A percentile compares a stretch with the other conserved stretches of the same genome.
phyloP scores from a whole-genome alignment of 2,113 vertebrate genomes.

The Tetrax tetrax region DNA sequence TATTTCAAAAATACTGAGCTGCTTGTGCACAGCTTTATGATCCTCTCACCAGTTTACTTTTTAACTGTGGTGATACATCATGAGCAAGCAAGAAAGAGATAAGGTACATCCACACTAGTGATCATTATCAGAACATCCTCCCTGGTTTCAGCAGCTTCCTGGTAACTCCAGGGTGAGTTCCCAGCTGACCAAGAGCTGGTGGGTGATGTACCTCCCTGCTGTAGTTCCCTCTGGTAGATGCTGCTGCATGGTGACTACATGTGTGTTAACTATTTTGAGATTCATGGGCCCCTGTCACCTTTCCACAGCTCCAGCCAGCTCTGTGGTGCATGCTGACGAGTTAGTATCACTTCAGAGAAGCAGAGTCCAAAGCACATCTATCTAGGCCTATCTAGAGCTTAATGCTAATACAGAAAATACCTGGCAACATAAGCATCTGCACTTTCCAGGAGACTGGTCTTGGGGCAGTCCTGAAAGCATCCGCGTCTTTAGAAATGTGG shows the following conservation, averaged over 20 bases:
- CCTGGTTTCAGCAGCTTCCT: background rate
- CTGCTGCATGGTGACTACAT: background rate
- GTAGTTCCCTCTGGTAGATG: background rate
- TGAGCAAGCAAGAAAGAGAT: background rate
- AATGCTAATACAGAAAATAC: accelerated
- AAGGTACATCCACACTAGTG: background rate
- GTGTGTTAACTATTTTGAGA: background rate
- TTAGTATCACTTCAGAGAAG: background rate
- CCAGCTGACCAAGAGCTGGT: background rate
- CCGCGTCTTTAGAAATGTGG: background rate
- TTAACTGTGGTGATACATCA: background rate
- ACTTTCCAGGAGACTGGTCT: background rate
- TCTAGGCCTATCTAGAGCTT: background rate
- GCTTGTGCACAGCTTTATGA: background rate
- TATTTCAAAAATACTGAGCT: background rate
- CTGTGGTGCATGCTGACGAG: accelerated
- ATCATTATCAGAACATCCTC: background rate
- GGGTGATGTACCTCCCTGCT: background rate
- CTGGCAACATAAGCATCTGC: background rate
- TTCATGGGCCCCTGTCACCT: background rate
- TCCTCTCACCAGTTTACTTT: background rate
- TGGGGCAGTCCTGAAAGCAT: background rate
- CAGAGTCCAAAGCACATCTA: background rate
- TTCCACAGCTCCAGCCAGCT: background rate
- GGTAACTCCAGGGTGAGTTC: background rate